phyloP scores from a whole-genome alignment of 1,140 invertebrate species.

The Mesaphorura yosii region DNA sequence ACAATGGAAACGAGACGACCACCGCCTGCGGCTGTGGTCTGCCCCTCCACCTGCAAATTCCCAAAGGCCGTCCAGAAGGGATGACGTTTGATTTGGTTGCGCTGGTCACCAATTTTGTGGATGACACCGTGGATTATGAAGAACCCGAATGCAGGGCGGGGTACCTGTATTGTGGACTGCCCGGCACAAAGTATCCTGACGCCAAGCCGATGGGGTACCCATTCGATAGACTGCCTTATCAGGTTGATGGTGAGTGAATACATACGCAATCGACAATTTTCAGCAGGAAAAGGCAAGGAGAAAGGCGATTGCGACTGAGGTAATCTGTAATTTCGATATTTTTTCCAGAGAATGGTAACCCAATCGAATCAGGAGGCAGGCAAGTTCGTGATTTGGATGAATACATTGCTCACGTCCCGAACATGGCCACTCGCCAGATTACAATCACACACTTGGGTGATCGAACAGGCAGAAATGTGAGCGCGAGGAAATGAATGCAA shows the following conservation, averaged over 20 bases:
- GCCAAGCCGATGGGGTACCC: slow-evolving; percentile 32
- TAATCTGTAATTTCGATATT: not conserved
- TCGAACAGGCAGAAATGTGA: too few species aligned
- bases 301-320: too few species aligned
- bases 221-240: slow-evolving; percentile 10
- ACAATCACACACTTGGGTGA: too few species aligned
- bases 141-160: not conserved
- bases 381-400: too few species aligned
- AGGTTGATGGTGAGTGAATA: not conserved
- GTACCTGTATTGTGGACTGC: slow-evolving; percentile 38
- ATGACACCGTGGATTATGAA: slow-evolving; percentile 40
- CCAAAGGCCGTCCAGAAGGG: slow-evolving; percentile 58
- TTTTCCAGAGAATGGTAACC: not conserved
- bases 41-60: slow-evolving; percentile 71
- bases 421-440: too few species aligned
- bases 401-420: too few species aligned
- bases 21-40: slow-evolving; percentile 64
- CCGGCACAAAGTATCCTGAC: slow-evolving; percentile 35
- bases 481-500: too few species aligned
- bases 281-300: not conserved
- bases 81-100: slow-evolving; percentile 58
- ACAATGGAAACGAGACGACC: not conserved
- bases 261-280: not conserved
- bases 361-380: not conserved
- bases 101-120: slow-evolving; percentile 63